Evolutionary conservation across 2,797 vertebrate genomes (phyloP).

Genomic region (Orientallactaga sibirica): DNA sequence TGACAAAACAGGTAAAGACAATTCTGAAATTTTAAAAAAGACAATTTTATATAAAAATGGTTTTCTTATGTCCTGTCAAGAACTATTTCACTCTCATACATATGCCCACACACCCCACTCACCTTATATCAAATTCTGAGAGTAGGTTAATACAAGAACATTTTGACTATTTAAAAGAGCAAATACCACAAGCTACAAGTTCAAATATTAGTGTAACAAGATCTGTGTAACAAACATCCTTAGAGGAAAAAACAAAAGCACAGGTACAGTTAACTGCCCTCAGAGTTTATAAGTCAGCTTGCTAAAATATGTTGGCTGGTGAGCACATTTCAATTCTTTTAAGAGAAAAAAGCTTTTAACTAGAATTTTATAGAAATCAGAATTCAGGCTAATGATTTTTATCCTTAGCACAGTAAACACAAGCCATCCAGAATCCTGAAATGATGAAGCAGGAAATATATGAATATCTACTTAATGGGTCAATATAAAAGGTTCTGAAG

Average conservation of each 20-base stretch:
- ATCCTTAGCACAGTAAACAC: background rate
- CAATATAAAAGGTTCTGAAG: background rate
- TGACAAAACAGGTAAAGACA: background rate
- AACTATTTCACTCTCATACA: slow-evolving; percentile 75
- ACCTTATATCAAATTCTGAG: slow-evolving; percentile 65
- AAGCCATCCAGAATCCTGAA: background rate
- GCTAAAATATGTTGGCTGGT: background rate
- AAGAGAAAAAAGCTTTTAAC: background rate
- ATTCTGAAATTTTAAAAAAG: slow-evolving; percentile 59
- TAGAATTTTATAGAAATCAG: slow-evolving; percentile 34
- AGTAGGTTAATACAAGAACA: slow-evolving; percentile 61
- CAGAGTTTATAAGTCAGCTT: background rate
- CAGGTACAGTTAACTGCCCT: slow-evolving; percentile 56
- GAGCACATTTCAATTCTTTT: background rate
- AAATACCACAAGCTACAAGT: slow-evolving; percentile 82
- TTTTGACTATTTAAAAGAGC: slow-evolving; percentile 47
- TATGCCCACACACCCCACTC: slow-evolving; percentile 67
- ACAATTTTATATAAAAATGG: slow-evolving; percentile 83
- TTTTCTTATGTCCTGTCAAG: slow-evolving; percentile 80
- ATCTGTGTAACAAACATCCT: slow-evolving; percentile 78
- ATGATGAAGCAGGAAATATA: background rate
- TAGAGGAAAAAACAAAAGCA: background rate
- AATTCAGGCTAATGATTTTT: background rate
- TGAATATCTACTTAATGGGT: background rate
- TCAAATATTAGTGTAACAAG: slow-evolving; percentile 88